Percentiles rank a stretch among this genome's conserved stretches.
Evolutionary conservation across 1,140 invertebrate genomes (phyloP).

Genomic region (Meloidogyne exigua): DNA sequence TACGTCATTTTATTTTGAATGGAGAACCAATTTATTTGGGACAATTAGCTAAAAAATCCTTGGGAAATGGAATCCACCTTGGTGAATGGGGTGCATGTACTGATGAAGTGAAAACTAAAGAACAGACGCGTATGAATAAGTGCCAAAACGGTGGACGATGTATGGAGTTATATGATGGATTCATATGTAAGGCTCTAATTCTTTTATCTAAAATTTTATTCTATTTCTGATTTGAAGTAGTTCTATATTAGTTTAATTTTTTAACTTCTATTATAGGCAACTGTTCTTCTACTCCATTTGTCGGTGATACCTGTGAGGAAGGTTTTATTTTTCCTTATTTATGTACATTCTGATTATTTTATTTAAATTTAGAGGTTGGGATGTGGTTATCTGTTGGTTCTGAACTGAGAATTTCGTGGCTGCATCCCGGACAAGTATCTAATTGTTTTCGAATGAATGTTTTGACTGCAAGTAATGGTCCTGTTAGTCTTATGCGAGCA

Average conservation of each 20-base stretch:
- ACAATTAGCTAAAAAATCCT: constrained; percentile 27
- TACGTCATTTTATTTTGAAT: constrained; percentile 54
- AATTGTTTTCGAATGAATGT: constrained; percentile 60
- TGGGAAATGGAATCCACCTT: constrained; percentile 15
- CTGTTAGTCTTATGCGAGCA: constrained; percentile 38
- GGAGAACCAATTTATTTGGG: constrained; percentile 45
- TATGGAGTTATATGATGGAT: constrained; percentile 59
- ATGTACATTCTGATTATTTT: not conserved
- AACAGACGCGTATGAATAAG: constrained; percentile 8
- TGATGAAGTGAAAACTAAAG: constrained; percentile 42
- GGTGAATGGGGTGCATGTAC: constrained; percentile 42
- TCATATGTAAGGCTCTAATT: constrained; percentile 40
- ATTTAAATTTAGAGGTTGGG: constrained; percentile 55
- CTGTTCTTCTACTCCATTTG: constrained; percentile 58
- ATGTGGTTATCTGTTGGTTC: constrained; percentile 61
- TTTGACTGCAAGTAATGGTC: constrained; percentile 48
- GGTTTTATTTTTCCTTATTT: constrained; percentile 32
- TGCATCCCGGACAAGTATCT: constrained; percentile 57
- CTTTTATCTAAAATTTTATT: too few species aligned
- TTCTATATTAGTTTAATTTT: too few species aligned
- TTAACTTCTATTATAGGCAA: constrained; percentile 35
- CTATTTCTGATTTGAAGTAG: too few species aligned
- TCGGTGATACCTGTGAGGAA: constrained; percentile 57
- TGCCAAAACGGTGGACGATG: constrained; percentile 55
- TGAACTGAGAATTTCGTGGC: constrained; percentile 58